A percentile compares a stretch with the other conserved stretches of the same genome.
These are phyloP conservation scores for Polydesmus complanatus DNA, from an alignment of 2,888 invertebrate species.

Conservation along the genomic window DNA sequence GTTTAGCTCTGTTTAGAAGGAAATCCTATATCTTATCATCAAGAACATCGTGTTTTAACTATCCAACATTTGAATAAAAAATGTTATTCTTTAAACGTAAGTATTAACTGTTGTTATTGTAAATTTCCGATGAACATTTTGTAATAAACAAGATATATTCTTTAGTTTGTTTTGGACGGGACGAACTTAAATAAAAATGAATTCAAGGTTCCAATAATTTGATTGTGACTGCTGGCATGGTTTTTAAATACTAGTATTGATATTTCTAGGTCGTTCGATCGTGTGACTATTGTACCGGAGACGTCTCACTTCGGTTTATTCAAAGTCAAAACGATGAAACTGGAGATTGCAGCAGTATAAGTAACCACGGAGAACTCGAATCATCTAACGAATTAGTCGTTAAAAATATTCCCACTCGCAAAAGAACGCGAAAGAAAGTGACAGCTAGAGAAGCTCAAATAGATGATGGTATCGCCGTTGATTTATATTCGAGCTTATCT, in stretches of 20 bases:
- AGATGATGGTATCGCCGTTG: slow-evolving; percentile 3
- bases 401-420: too few species aligned
- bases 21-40: slow-evolving; percentile 49
- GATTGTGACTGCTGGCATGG: neutral
- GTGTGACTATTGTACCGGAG: neutral
- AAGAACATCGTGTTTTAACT: slow-evolving; percentile 42
- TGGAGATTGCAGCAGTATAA: neutral
- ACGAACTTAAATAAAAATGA: slow-evolving; percentile 2
- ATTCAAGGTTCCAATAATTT: slow-evolving; percentile 4
- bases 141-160: too few species aligned
- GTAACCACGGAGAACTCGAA: neutral
- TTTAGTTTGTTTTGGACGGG: slow-evolving; percentile 11
- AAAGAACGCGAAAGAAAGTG: slow-evolving; percentile 4
- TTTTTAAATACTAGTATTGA: neutral
- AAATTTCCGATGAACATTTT: neutral
- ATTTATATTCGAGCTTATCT: neutral
- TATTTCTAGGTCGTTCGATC: neutral
- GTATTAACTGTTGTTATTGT: neutral
- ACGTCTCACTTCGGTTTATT: neutral
- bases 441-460: slow-evolving; percentile 6
- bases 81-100: slow-evolving; percentile 37
- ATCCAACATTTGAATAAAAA: slow-evolving; percentile 44
- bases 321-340: too few species aligned
- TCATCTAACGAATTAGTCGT: neutral
- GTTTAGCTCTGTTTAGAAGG: slow-evolving; percentile 43